A percentile compares a stretch with the other conserved stretches of the same genome.
Conservation (phyloP, 1,140 invertebrate genomes). For the Lerema accius region DNA sequence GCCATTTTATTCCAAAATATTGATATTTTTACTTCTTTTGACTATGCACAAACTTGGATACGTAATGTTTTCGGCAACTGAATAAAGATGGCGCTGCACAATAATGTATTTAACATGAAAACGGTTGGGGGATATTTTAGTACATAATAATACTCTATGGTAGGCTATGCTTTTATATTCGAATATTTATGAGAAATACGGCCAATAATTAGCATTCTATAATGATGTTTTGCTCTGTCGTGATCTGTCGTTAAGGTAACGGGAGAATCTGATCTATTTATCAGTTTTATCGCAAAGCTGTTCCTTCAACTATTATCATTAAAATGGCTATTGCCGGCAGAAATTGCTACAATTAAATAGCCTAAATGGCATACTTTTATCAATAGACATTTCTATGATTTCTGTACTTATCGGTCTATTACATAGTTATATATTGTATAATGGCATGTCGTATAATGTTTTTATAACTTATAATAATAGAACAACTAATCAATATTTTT, state of each 20-base stretch:
- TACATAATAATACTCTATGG: no score
- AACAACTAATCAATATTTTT: no score
- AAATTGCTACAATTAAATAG: conserved; percentile 3
- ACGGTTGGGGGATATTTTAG: no score
- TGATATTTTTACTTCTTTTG: no score
- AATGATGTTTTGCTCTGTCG: conserved; percentile 60
- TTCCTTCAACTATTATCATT: conserved; percentile 30
- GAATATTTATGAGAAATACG: conserved; percentile 24
- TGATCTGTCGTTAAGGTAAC: conserved; percentile 39
- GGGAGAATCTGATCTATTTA: conserved; percentile 23
- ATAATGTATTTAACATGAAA: no score
- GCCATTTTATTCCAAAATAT: no score
- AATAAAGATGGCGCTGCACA: no score
- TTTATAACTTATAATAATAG: no score
- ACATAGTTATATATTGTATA: background rate
- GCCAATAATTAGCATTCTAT: conserved; percentile 50
- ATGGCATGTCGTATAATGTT: no score
- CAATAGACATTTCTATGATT: background rate
- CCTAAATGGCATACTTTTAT: background rate
- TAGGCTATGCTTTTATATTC: no score
- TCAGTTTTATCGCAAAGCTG: conserved; percentile 18
- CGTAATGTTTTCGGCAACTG: no score
- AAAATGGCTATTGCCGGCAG: conserved; percentile 34
- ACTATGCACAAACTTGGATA: no score
- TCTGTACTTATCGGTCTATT: background rate